These are phyloP conservation scores for Drosophila nigritarsus DNA, from an alignment of 2,888 invertebrate species.

Conservation along the genomic window DNA sequence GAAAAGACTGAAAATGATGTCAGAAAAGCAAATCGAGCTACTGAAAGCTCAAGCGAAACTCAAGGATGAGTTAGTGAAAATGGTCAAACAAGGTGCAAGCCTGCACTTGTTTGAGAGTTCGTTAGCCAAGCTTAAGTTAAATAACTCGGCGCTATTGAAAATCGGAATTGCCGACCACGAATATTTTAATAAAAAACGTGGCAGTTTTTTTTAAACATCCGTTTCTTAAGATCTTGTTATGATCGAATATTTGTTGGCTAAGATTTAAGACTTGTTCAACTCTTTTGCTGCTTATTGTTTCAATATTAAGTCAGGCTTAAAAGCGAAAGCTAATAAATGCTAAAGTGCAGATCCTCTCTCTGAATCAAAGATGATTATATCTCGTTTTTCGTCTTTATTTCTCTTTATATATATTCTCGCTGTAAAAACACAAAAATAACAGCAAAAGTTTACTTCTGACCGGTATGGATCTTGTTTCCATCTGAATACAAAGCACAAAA, in stretches of 20 bases:
- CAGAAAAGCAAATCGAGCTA: no score
- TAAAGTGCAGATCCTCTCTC: constrained; percentile 29
- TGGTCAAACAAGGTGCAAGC: no score
- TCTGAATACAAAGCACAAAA: constrained; percentile 16
- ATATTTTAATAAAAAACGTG: no score
- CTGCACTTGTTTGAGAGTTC: no score
- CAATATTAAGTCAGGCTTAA: constrained; percentile 12
- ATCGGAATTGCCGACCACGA: no score
- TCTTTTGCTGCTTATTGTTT: constrained; percentile 11
- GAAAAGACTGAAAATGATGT: no score
- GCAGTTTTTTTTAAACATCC: constrained; percentile 47
- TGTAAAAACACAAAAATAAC: constrained; percentile 33
- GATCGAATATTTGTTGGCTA: constrained; percentile 29
- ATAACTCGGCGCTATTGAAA: no score
- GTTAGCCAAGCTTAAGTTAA: no score
- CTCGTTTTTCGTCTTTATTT: no score
- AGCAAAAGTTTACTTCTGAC: constrained; percentile 24
- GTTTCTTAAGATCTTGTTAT: constrained; percentile 45
- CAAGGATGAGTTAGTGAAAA: no score
- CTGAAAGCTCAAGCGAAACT: no score
- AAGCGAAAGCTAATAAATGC: constrained; percentile 62
- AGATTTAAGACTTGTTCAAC: constrained; percentile 29
- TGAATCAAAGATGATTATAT: background rate
- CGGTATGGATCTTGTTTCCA: constrained; percentile 35
- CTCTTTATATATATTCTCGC: no score